Conservation (phyloP, 2,797 vertebrate species). For the Aulostomus chinensis region DNA sequence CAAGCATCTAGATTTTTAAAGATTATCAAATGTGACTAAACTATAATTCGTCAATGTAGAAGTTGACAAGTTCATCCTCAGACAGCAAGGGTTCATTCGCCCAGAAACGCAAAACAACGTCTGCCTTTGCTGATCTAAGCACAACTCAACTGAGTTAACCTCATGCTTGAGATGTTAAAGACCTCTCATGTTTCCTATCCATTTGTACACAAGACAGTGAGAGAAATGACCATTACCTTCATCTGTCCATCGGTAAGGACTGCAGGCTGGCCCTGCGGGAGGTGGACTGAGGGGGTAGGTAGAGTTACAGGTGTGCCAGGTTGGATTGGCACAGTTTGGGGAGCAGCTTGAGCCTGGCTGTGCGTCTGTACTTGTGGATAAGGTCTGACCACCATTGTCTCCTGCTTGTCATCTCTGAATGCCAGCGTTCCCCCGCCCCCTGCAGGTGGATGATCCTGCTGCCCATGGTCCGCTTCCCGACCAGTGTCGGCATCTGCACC, state of each 20-base stretch:
- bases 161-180: no score
- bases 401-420: slow-evolving; percentile 95
- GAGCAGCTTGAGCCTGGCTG: slow-evolving; percentile 79
- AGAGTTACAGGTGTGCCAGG: slow-evolving; percentile 87
- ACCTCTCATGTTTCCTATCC: no score
- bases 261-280: slow-evolving; percentile 87
- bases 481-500: slow-evolving; percentile 80
- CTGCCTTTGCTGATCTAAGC: no score
- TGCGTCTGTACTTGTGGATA: slow-evolving; percentile 90
- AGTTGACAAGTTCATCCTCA: no score
- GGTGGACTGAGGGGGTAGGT: slow-evolving; percentile 87
- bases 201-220: no score
- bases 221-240: no score
- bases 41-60: no score
- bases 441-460: slow-evolving; percentile 83
- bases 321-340: slow-evolving; percentile 88
- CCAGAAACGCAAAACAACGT: no score
- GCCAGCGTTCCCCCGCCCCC: slow-evolving; percentile 75
- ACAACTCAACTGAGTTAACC: no score
- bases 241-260: slow-evolving; percentile 91
- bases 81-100: no score
- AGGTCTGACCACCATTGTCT: slow-evolving; percentile 94
- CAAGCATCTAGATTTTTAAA: no score
- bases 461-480: slow-evolving; percentile 84
- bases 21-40: no score